Base-by-base conservation (phyloP, 1,140 invertebrate genomes). In the Artemia franciscana region DNA sequence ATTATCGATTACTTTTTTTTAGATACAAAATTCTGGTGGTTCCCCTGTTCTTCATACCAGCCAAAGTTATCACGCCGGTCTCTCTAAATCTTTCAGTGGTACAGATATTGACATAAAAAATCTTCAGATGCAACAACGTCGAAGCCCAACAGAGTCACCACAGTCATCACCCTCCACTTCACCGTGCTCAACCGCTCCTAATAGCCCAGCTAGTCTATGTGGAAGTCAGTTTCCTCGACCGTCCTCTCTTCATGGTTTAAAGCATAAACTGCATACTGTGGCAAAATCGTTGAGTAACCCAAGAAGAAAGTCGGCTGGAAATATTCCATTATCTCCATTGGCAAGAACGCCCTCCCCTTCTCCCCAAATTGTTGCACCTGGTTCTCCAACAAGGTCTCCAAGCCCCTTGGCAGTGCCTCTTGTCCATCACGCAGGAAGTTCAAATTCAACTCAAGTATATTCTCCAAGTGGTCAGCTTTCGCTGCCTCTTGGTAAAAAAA, bases 281-380 rank as follows among this genome's bases (percentile, higher is more conserved):
- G 80, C 81, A 9, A 82, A 83, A 66, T 79, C 76, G 63, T 74
- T 86, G 60, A 84, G 85, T 69, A 80, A 81, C n/a, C 82, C 85
- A 15, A 79, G 91, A 1, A 79, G 91, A 24, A 94, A 94, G 73
- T 94, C 90, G 5, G 87, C 94, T 26, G 91, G 91, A 24, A 91
- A 95, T 73, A 95, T 96, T 71, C 92, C 92, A 25, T 76, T 96
- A 25, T 94, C 91, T n/a, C 92, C 92, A 5, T 75, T 96, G 58
- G 92, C 91, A 5, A 77, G 91, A 39, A 96, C 92, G 1, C 91
- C 91, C 0, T 93, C 89, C 12, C 91, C 91, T 3, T 91, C 88
- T 9, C 90, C 91, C 5, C 74, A 90, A 68, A 84, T 86, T 3
- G 80, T 84, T n/a, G n/a, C n/a, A n/a, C 80, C 86, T n/a, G 82